phyloP scores from a whole-genome alignment of 2,113 vertebrate genomes.

The Pristiophorus japonicus region DNA sequence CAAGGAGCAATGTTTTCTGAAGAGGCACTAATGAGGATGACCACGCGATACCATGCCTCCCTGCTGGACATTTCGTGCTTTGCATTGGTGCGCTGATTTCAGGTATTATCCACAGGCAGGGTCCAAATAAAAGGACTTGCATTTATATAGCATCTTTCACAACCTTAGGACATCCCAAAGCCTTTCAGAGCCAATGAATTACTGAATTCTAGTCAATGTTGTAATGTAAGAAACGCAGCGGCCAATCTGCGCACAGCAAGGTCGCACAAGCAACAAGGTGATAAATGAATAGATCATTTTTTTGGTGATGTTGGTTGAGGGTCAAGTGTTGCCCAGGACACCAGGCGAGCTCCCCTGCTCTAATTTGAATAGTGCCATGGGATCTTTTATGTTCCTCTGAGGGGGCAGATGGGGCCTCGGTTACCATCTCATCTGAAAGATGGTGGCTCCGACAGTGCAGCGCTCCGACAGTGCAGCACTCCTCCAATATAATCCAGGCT shows the following conservation, averaged over 20 bases:
- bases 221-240: background rate
- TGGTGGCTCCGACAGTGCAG: too few species aligned
- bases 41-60: background rate
- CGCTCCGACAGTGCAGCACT: too few species aligned
- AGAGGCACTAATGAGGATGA: background rate
- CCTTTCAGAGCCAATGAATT: background rate
- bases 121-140: background rate
- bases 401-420: too few species aligned
- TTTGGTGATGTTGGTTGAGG: background rate
- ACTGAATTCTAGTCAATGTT: background rate
- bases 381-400: too few species aligned
- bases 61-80: background rate
- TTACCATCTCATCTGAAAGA: too few species aligned
- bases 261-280: background rate
- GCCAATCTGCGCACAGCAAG: background rate
- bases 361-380: too few species aligned
- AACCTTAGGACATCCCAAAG: background rate
- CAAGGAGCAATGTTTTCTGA: background rate
- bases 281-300: background rate
- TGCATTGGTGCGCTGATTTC: background rate
- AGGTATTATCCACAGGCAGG: background rate
- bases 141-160: background rate
- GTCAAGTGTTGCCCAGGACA: background rate
- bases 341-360: too few species aligned
- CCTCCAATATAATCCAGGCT: too few species aligned